These are phyloP conservation scores for Bellardia pandia DNA, from an alignment of 2,888 invertebrate genomes.

Conservation along the genomic window DNA sequence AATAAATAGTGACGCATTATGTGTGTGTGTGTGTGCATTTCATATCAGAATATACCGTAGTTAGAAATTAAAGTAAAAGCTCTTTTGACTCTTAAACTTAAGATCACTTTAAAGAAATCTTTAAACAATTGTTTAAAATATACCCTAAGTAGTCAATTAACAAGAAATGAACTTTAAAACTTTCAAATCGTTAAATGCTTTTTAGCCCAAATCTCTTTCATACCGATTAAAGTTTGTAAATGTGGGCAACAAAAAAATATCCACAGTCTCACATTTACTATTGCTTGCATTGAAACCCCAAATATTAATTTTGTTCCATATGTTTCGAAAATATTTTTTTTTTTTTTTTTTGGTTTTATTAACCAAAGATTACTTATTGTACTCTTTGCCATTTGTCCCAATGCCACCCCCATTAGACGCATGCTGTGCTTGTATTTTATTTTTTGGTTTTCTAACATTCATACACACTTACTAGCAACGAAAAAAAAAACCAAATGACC, in stretches of 20 bases:
- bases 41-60: too few relatives aligned
- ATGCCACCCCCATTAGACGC: slow-evolving; percentile 17
- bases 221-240: slow-evolving; percentile 22
- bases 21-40: too few relatives aligned
- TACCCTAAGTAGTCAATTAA: background rate
- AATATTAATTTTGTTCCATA: slow-evolving; percentile 58
- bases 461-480: background rate
- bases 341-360: background rate
- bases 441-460: slow-evolving; percentile 57
- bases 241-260: background rate
- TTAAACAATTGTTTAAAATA: too few relatives aligned
- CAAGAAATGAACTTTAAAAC: slow-evolving; percentile 5
- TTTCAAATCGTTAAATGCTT: background rate
- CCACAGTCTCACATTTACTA: background rate
- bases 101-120: too few relatives aligned
- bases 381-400: background rate
- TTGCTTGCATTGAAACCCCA: slow-evolving; percentile 31
- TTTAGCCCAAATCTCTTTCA: slow-evolving; percentile 23
- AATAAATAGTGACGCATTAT: too few relatives aligned
- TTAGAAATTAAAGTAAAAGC: too few relatives aligned
- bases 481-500: background rate
- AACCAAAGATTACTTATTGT: slow-evolving; percentile 53
- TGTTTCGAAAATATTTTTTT: slow-evolving; percentile 7
- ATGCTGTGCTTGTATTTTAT: slow-evolving; percentile 51
- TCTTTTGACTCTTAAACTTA: too few relatives aligned